These are phyloP conservation scores for Lamproptera curius DNA, from an alignment of 2,888 invertebrate species.

Conservation along the genomic window DNA sequence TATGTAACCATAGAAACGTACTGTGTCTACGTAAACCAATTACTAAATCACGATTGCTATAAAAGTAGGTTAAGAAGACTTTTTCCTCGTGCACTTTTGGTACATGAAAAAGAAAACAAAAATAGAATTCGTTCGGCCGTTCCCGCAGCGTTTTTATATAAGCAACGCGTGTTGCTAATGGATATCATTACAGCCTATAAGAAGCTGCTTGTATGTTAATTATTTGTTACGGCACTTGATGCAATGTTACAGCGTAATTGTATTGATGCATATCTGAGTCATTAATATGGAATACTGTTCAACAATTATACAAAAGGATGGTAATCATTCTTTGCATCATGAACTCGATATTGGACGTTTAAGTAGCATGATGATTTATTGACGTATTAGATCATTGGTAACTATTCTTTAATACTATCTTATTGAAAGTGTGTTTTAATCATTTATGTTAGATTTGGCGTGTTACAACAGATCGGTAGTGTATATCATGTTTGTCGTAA, in stretches of 20 bases:
- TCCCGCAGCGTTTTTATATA: constrained; percentile 5
- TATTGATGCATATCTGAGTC: constrained; percentile 16
- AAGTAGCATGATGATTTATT: constrained; percentile 5
- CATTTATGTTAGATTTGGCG: no score
- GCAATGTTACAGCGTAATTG: constrained; percentile 14
- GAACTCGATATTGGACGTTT: background rate
- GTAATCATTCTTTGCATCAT: background rate
- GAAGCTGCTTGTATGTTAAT: constrained; percentile 21
- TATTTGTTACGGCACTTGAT: constrained; percentile 17
- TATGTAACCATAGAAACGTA: no score
- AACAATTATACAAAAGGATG: constrained; percentile 12
- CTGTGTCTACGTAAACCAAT: no score
- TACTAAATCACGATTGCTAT: no score
- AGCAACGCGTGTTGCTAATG: constrained; percentile 8
- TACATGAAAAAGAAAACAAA: background rate
- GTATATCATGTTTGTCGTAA: no score
- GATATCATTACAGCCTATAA: constrained; percentile 16
- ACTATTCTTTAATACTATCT: no score
- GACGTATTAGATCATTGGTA: background rate
- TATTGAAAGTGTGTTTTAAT: no score
- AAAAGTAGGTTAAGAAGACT: background rate
- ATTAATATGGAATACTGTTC: constrained; percentile 9
- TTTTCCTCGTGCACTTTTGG: background rate
- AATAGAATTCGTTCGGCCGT: background rate
- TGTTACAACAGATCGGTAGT: no score